Percentiles rank a stretch among this genome's conserved stretches.
Conservation (phyloP, 2,888 invertebrate genomes). For the Drosophila pullipes region DNA sequence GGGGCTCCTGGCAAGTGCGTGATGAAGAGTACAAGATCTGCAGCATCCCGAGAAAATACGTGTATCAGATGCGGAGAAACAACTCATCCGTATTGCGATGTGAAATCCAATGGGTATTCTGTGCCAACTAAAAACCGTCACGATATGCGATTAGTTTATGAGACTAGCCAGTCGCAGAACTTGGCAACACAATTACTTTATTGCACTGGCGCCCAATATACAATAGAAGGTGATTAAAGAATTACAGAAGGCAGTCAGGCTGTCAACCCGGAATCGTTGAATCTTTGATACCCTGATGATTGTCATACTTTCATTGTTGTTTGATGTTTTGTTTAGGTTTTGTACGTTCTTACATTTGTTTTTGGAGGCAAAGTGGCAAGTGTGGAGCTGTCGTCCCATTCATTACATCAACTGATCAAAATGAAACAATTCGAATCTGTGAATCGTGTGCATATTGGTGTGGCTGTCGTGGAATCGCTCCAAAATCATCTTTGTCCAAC, state of each 20-base stretch:
- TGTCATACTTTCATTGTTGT: neutral
- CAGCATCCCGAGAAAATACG: neutral
- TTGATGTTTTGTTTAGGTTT: neutral
- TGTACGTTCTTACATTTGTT: neutral
- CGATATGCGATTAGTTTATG: neutral
- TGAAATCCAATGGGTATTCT: neutral
- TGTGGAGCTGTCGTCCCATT: neutral
- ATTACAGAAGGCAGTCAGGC: neutral
- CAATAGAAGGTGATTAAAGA: neutral
- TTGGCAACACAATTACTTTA: neutral
- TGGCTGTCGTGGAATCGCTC: neutral
- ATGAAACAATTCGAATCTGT: neutral
- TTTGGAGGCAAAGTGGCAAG: neutral
- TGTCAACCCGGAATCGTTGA: no score
- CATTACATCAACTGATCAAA: neutral
- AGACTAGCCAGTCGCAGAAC: neutral
- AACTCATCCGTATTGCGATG: neutral
- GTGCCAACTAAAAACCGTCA: neutral
- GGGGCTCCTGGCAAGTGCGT: fast-evolving
- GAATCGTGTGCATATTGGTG: conserved; percentile 7
- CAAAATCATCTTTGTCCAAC: neutral
- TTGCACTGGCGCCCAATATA: neutral
- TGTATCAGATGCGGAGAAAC: neutral
- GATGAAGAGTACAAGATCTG: neutral
- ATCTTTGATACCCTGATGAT: neutral